These are phyloP conservation scores for Helleia helle DNA, from an alignment of 2,888 invertebrate genomes.

Conservation along the genomic window DNA sequence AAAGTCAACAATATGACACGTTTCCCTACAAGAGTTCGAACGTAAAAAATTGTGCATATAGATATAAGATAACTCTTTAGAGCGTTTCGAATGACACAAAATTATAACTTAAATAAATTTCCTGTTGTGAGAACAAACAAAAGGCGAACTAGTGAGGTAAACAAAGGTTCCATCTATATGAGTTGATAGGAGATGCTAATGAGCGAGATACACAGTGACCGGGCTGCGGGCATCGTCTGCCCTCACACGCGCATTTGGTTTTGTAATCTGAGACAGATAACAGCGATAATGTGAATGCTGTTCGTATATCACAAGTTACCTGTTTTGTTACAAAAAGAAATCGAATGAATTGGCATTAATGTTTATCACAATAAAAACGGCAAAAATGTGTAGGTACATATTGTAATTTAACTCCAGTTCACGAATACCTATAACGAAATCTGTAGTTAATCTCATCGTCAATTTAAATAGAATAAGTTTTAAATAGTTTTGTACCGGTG, in stretches of 20 bases:
- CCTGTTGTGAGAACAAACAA: slow-evolving; percentile 64
- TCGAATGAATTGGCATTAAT: too few relatives aligned
- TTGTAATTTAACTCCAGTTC: too few relatives aligned
- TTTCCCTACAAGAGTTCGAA: slow-evolving; percentile 31
- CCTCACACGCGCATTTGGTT: slow-evolving; percentile 21
- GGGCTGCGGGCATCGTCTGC: slow-evolving; percentile 17
- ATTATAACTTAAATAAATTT: slow-evolving; percentile 71
- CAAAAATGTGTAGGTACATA: too few relatives aligned
- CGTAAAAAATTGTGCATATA: slow-evolving; percentile 31
- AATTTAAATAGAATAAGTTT: too few relatives aligned
- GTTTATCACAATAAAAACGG: too few relatives aligned
- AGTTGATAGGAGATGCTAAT: slow-evolving; percentile 64
- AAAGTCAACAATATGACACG: slow-evolving; percentile 44
- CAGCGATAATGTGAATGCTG: slow-evolving; percentile 7
- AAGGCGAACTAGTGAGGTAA: slow-evolving; percentile 51
- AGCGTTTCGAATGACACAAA: slow-evolving; percentile 58
- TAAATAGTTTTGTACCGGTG: too few relatives aligned
- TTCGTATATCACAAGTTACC: too few relatives aligned
- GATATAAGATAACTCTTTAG: slow-evolving; percentile 38
- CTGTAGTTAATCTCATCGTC: too few relatives aligned
- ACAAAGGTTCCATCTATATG: slow-evolving; percentile 59
- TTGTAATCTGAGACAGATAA: slow-evolving; percentile 18
- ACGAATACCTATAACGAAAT: too few relatives aligned
- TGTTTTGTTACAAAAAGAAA: too few relatives aligned
- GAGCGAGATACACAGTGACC: slow-evolving; percentile 37